Evolutionary conservation across 2,113 vertebrate species (phyloP), one percentile per base, ranked within the genome.

Genomic region (Myocastor coypus): DNA sequence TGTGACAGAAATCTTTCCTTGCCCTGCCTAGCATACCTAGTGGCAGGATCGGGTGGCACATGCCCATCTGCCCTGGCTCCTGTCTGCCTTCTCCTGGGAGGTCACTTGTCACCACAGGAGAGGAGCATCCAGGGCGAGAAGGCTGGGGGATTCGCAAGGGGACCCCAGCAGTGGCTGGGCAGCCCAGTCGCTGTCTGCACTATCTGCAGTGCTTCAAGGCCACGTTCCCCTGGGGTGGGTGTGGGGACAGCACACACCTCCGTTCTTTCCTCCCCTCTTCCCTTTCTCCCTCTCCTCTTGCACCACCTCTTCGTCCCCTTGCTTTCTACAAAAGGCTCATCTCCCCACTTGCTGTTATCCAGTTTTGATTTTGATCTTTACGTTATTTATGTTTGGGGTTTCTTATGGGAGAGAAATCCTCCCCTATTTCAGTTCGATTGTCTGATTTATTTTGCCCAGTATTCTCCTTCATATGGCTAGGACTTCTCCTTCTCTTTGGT

Each of bases 181-280:
- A 46, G 46, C 46, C 46, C 5, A 8, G 46, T 46, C 46, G 5
- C 46, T 46, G 46, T 46, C 46, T 46, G 46, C 8, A 4, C 24
- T 8, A 1, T 42, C 24, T 26, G 22, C 7, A 42, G 20, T 12
- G 24, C 24, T 1, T 40, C 2, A 42, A 5, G 9, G 37, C 4
- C 8, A 3, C 22, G 5, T 24, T 42, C n/a, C 22, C 42, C 37
- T 1, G 0, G 1, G 22, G 71, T 22, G 9, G 37, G 3, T 40
- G 37, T 10, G 3, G 5, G 71, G 10, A 24, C 37, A 24, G 0
- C 20, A 26, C 22, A 73, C 37, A 26, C 22, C n/a, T 40, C 20
- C 2, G 3, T 40, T 40, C 37, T 22, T 20, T 37, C 2, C 24
- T 4, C 4, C 22, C 37, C 71, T 40, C 26, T 40, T 24, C 71